Percentiles rank a stretch among this genome's conserved stretches.
Conservation (phyloP, 2,797 vertebrate genomes). For the Odontamblyopus rebecca region DNA sequence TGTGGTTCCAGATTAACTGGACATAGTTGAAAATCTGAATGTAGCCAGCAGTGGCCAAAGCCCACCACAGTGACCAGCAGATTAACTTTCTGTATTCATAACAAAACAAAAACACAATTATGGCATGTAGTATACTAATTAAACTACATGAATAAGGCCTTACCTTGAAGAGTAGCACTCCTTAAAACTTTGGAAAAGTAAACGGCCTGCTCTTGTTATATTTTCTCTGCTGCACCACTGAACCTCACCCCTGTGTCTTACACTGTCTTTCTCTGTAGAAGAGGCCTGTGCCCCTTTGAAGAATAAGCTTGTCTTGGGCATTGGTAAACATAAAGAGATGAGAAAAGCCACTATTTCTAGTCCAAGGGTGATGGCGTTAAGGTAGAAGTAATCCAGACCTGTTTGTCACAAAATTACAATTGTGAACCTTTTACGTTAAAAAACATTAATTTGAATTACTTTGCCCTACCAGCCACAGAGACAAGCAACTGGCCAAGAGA, state of each 20-base stretch:
- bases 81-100: constrained; percentile 56
- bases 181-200: constrained; percentile 72
- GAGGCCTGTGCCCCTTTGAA: constrained; percentile 53
- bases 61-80: constrained; percentile 81
- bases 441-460: background rate
- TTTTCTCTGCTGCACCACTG: constrained; percentile 52
- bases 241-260: constrained; percentile 15
- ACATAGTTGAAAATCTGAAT: constrained; percentile 76
- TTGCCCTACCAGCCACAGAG: constrained; percentile 64
- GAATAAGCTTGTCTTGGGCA: constrained; percentile 72
- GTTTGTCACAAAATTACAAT: constrained; percentile 22
- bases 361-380: constrained; percentile 73
- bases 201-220: constrained; percentile 39
- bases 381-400: constrained; percentile 69
- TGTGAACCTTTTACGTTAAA: background rate
- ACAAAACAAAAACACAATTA: background rate
- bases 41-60: constrained; percentile 76
- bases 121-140: constrained; percentile 1
- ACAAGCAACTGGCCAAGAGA: constrained; percentile 75
- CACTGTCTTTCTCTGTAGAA: constrained; percentile 24
- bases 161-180: constrained; percentile 73
- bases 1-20: constrained; percentile 76
- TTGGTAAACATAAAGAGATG: constrained; percentile 69
- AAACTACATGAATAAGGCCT: background rate
- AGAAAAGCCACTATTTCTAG: constrained; percentile 66